These are phyloP conservation scores for Tenrec ecaudatus DNA, from an alignment of 2,113 vertebrate species.

Conservation along the genomic window DNA sequence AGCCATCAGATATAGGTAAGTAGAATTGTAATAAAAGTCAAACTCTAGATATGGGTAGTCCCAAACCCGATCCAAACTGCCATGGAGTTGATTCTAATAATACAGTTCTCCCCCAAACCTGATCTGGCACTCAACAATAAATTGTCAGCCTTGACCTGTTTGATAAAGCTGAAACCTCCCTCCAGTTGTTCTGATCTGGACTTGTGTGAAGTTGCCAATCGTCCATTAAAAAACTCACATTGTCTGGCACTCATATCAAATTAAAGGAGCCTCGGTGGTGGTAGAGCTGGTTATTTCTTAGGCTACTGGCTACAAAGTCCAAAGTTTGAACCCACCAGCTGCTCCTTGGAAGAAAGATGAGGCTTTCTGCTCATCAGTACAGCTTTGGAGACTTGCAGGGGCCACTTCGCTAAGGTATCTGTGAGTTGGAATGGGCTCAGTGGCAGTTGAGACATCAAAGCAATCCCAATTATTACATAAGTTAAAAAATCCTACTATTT, in stretches of 20 bases:
- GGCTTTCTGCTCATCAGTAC: no score
- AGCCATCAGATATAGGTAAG: background rate
- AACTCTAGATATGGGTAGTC: background rate
- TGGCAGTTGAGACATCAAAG: no score
- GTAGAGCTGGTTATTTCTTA: no score
- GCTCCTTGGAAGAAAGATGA: no score
- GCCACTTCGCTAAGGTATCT: no score
- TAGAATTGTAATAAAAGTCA: background rate
- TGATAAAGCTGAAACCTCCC: background rate
- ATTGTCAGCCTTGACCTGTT: background rate
- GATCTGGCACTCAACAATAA: background rate
- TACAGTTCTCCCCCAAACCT: background rate
- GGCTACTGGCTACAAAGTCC: no score
- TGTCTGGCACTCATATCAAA: background rate
- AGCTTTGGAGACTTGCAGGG: no score
- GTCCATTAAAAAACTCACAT: background rate
- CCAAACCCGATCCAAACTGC: background rate
- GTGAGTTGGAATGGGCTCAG: no score
- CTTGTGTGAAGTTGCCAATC: background rate
- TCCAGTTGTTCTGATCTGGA: background rate
- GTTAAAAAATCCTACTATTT: background rate
- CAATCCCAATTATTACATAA: background rate
- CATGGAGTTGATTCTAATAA: background rate
- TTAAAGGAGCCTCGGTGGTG: no score
- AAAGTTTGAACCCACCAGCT: no score